A percentile compares a stretch with the other conserved stretches of the same genome.
Conservation (phyloP, 2,797 vertebrate species). For the Malacoctenus gilli region DNA sequence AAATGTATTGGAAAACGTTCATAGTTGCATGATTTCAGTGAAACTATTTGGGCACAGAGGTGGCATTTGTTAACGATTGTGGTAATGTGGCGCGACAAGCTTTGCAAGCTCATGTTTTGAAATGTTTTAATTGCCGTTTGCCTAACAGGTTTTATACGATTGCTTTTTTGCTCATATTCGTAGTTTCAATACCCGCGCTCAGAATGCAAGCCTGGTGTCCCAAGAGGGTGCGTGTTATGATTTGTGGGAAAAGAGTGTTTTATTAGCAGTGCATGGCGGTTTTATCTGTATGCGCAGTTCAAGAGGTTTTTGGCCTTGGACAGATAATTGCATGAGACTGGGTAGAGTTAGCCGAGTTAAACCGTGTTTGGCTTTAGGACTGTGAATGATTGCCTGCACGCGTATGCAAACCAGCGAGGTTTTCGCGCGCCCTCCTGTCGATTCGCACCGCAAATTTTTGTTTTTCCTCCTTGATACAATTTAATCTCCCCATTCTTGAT, state of each 20-base stretch:
- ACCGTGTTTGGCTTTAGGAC: slow-evolving; percentile 35
- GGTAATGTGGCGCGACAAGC: background rate
- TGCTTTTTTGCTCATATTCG: slow-evolving; percentile 15
- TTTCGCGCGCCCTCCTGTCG: too few relatives aligned
- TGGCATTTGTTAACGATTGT: background rate
- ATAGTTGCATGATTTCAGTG: slow-evolving; percentile 2
- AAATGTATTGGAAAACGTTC: too few relatives aligned
- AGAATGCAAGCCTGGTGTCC: slow-evolving; percentile 4
- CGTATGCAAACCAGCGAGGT: slow-evolving; percentile 1
- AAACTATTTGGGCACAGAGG: background rate
- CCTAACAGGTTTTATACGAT: slow-evolving; percentile 3
- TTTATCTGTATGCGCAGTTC: slow-evolving; percentile 4
- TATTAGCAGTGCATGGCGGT: slow-evolving; percentile 49
- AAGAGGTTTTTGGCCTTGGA: slow-evolving; percentile 14
- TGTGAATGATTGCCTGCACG: slow-evolving; percentile 21
- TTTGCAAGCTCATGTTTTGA: slow-evolving; percentile 3
- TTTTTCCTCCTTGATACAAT: slow-evolving; percentile 37
- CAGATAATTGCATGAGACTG: slow-evolving; percentile 29
- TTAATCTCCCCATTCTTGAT: slow-evolving; percentile 47
- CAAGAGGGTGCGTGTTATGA: background rate
- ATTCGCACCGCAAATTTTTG: slow-evolving; percentile 5
- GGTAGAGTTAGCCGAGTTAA: slow-evolving; percentile 14
- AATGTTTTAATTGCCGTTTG: slow-evolving; percentile 11
- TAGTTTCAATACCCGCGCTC: slow-evolving; percentile 17
- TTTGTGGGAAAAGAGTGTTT: slow-evolving; percentile 1